A percentile compares a stretch with the other conserved stretches of the same genome.
Evolutionary conservation across 2,888 invertebrate genomes (phyloP).

Genomic region (Coleophora deauratella): DNA sequence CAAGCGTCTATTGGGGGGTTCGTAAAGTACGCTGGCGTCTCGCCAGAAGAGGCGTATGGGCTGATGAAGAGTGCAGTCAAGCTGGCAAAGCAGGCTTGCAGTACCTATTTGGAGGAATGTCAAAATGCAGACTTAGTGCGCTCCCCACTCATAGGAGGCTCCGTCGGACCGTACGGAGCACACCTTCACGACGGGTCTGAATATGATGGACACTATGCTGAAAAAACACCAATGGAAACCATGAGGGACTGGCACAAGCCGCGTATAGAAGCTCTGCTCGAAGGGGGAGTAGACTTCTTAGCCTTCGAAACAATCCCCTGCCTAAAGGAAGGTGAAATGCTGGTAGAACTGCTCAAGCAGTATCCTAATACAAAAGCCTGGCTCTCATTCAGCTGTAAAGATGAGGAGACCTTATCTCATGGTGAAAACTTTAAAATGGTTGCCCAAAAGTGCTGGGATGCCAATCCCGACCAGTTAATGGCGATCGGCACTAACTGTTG

Average conservation of each 20-base stretch:
- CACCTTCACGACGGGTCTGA: conserved; percentile 91
- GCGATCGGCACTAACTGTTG: conserved; percentile 94
- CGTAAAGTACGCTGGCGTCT: conserved; percentile 79
- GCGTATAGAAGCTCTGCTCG: conserved; percentile 82
- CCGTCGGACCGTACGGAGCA: conserved; percentile 94
- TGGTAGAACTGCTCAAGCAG: conserved; percentile 83
- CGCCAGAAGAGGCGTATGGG: conserved; percentile 77
- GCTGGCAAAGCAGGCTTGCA: conserved; percentile 80
- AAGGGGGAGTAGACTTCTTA: conserved; percentile 87
- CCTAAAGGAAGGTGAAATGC: conserved; percentile 83
- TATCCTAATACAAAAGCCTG: conserved; percentile 87
- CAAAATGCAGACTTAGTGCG: conserved; percentile 18
- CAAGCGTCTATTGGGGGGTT: conserved; percentile 88
- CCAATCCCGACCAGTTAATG: conserved; percentile 77
- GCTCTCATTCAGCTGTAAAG: conserved; percentile 89
- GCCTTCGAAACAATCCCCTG: conserved; percentile 95
- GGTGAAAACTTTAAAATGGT: conserved; percentile 84
- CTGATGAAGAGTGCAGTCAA: conserved; percentile 82
- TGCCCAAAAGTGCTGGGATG: conserved; percentile 77
- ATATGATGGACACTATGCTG: conserved; percentile 86
- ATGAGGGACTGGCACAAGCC: conserved; percentile 89
- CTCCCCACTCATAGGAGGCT: conserved; percentile 83
- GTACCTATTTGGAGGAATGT: conserved; percentile 71
- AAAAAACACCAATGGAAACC: conserved; percentile 71
- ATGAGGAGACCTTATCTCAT: conserved; percentile 75